Evolutionary conservation across 2,113 vertebrate genomes (phyloP).

Genomic region (Opisthocomus hoazin): DNA sequence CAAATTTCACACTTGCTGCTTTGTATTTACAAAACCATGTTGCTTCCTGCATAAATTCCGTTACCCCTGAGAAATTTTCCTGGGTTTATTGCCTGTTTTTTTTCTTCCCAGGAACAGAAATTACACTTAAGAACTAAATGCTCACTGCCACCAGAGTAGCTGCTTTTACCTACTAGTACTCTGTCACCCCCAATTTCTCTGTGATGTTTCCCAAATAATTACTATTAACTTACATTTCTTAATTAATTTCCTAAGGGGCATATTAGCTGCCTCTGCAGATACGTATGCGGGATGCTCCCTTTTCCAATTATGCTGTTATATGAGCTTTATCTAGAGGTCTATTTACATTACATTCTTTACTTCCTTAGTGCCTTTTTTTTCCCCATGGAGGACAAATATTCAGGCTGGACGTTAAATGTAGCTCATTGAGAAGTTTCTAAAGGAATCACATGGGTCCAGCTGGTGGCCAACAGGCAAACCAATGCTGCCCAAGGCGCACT

Average conservation of each 20-base stretch:
- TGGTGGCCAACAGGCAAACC: background rate
- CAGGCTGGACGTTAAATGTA: background rate
- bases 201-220: conserved; percentile 43
- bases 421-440: background rate
- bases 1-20: background rate
- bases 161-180: background rate
- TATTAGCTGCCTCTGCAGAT: background rate
- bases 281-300: background rate
- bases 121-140: background rate
- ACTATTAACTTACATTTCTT: conserved; percentile 9
- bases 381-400: background rate
- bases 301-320: background rate
- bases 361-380: background rate
- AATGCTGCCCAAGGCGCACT: background rate
- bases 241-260: conserved; percentile 28
- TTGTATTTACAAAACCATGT: background rate
- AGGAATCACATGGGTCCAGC: background rate
- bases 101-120: background rate
- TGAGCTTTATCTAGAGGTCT: background rate
- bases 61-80: background rate
- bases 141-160: background rate
- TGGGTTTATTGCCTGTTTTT: background rate
- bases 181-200: background rate
- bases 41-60: background rate
- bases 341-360: background rate